Evolutionary conservation across 2,888 invertebrate genomes (phyloP), one percentile per base, ranked within the genome.

Genomic region (Cerastoderma edule): DNA sequence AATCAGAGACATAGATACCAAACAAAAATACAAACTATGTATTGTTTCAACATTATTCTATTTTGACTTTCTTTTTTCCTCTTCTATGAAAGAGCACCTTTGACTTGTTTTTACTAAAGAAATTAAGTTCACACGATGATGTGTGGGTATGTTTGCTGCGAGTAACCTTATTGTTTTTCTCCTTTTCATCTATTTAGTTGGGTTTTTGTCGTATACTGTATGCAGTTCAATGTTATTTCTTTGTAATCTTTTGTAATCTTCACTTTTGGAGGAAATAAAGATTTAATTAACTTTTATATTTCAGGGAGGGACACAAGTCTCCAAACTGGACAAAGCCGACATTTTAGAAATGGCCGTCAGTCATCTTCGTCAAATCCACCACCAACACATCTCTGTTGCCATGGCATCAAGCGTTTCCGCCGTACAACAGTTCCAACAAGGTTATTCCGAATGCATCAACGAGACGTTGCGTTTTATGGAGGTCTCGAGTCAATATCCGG

Each of bases 281-380:
- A n/a, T n/a, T n/a, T n/a, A n/a, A n/a, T n/a, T 53, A 53, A 13
- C 44, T 66, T 27, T 32, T 68, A 4, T 30, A 39, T 72, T 76
- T 64, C 67, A 74, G 70, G 75, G 79, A n/a, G 82, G 79, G 19
- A 79, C 82, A 5, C 82, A 82, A 30, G 77, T 79, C 10, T 79
- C 82, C 0, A 82, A 79, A 44, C 72, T 82, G 35, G 82, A 82
- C 75, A 82, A 82, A 35, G 82, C 82, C 16, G 82, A 82, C 53
- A 82, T 82, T 56, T 66, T 82, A 3, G 82, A 82, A 67, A 79
- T 82, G 74, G 79, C 82, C 3, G 82, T 82, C 0, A 82, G 77
- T 24, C 77, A 82, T 32, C 72, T 82, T 33, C 76, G 77, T 1
- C 76, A 79, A 44, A 72, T 79, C 33, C 79, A 79, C 22, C 78